Evolutionary conservation across 1,140 invertebrate genomes (phyloP).

Genomic region (Drosophila melanogaster): DNA sequence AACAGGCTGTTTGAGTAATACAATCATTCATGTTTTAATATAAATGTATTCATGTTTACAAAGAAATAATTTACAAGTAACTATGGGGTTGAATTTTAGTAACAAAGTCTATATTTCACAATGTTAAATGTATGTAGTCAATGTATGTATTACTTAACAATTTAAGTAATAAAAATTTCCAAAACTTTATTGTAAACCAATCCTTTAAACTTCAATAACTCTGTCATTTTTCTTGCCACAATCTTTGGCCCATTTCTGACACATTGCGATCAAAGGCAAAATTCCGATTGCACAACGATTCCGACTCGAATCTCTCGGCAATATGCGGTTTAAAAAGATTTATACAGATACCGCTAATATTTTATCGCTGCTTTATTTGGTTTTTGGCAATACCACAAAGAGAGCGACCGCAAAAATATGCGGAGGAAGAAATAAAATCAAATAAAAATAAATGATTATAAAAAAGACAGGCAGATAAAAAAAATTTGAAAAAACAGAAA

Average conservation of each 20-base stretch:
- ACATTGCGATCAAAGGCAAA: slow-evolving; percentile 11
- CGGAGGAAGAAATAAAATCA: slow-evolving; percentile 44
- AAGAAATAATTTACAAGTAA: no score
- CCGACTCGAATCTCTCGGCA: slow-evolving; percentile 29
- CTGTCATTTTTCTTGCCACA: neutral
- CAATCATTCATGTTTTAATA: neutral
- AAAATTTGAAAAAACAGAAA: slow-evolving; percentile 4
- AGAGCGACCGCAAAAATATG: slow-evolving; percentile 39
- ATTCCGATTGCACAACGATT: slow-evolving; percentile 35
- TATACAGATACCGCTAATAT: slow-evolving; percentile 46
- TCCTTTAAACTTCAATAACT: slow-evolving; percentile 3
- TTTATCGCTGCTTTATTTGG: slow-evolving; percentile 43
- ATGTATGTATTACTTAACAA: no score
- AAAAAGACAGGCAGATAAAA: slow-evolving; percentile 9
- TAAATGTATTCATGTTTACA: neutral
- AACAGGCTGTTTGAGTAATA: slow-evolving; percentile 8
- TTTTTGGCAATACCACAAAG: slow-evolving; percentile 32
- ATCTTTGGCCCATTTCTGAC: neutral
- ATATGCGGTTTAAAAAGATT: slow-evolving; percentile 36
- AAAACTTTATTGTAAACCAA: neutral
- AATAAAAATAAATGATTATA: slow-evolving; percentile 48
- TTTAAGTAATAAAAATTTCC: neutral
- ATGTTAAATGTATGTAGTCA: no score
- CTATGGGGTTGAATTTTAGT: no score
- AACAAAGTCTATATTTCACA: no score